Evolutionary conservation across 2,797 vertebrate species (phyloP), one percentile per base, ranked within the genome.

Genomic region (Silurus aristotelis): DNA sequence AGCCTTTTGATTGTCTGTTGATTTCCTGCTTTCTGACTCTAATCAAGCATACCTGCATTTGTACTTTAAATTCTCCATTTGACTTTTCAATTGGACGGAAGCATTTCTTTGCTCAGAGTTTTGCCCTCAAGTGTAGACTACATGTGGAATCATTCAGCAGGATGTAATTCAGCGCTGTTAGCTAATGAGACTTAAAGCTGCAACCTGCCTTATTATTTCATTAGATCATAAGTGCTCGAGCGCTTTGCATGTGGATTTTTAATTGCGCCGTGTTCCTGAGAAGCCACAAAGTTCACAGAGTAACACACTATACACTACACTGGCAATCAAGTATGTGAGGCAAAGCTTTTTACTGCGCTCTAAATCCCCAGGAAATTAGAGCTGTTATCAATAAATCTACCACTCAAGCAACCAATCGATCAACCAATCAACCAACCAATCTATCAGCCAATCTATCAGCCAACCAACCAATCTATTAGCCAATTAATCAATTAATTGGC

Each of bases 201-300:
- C 77, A 85, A 52, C 58, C 77, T 73, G 46, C 84, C 67, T 85
- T 71, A 85, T 80, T 80, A 85, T 85, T 72, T 80, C 66, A 85
- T 46, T 85, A 71, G 79, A 48, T 79, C 64, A 79, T 22, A 56
- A 71, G 76, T 38, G 61, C 64, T 70, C 3, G 38, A 71, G 64
- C 19, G n/a, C 17, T 71, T 61, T 48, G 64, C 73, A 78, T 48
- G 27, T 77, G 25, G 55, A 70, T 43, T 31, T 70, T 70, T 84
- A 79, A 84, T 79, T 82, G 52, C 52, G n/a, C 66, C 20, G 46
- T 68, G 48, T 68, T 17, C 46, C 58, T 43, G 64, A 56, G 80
- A 70, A 82, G 8, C 25, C 64, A 31, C 46, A 68, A 56, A 68
- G 55, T 48, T 71, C 52, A 70, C 43, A 64, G 22, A 48, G 48